phyloP scores from a whole-genome alignment of 1,140 invertebrate genomes.

The Anoplophora glabripennis region DNA sequence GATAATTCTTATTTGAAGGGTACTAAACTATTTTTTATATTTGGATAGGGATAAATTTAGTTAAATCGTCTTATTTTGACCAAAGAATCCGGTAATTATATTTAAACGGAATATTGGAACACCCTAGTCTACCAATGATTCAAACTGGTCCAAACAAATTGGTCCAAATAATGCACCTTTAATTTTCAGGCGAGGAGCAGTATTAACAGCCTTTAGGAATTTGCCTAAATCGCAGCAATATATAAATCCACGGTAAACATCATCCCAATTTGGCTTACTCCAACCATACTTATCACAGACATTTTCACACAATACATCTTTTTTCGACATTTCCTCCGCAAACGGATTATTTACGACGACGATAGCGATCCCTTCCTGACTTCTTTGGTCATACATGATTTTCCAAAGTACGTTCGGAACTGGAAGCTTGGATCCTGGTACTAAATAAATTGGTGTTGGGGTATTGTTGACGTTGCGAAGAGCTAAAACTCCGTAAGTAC shows the following conservation, averaged over 20 bases:
- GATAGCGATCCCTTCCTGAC: constrained; percentile 49
- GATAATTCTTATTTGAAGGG: too few species aligned
- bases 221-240: constrained; percentile 47
- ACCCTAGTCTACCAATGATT: too few species aligned
- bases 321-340: constrained; percentile 6
- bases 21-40: too few species aligned
- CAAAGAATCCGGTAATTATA: too few species aligned
- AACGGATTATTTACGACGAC: constrained; percentile 54
- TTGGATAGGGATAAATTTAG: too few species aligned
- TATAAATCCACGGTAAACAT: constrained; percentile 43
- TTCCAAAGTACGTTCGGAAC: constrained; percentile 54
- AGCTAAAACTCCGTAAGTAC: constrained; percentile 45
- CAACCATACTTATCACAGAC: constrained; percentile 44
- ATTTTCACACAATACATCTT: constrained; percentile 43
- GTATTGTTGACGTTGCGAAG: constrained; percentile 37
- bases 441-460: constrained; percentile 44
- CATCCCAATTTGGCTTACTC: constrained; percentile 35
- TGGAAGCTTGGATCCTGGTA: constrained; percentile 39
- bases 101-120: too few species aligned
- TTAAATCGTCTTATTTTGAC: too few species aligned
- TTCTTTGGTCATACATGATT: constrained; percentile 45
- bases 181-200: constrained; percentile 19
- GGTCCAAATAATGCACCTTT: constrained; percentile 13
- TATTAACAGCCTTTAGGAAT: constrained; percentile 35
- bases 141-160: too few species aligned